These are phyloP conservation scores for Anoplophora glabripennis DNA, from an alignment of 1,140 invertebrate species.

Conservation along the genomic window DNA sequence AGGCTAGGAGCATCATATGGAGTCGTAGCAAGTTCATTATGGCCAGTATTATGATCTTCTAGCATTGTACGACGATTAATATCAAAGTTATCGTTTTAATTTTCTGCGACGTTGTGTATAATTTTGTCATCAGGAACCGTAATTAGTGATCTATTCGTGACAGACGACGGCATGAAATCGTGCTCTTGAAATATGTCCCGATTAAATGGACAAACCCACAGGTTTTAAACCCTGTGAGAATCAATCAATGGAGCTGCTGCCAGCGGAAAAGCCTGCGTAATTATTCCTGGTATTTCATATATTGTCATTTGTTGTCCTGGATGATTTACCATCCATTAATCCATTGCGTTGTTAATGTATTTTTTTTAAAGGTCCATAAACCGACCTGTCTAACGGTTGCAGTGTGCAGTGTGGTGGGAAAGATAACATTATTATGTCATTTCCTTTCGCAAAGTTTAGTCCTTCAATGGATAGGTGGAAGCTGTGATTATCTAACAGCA, in stretches of 20 bases:
- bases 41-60: background rate
- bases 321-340: constrained; percentile 28
- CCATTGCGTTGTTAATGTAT: constrained; percentile 22
- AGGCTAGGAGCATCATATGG: background rate
- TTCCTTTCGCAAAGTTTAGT: constrained; percentile 24
- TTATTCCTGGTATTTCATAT: constrained; percentile 36
- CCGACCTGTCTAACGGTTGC: constrained; percentile 47
- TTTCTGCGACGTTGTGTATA: too few relatives aligned
- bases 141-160: too few relatives aligned
- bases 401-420: constrained; percentile 31
- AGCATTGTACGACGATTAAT: too few relatives aligned
- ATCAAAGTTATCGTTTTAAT: too few relatives aligned
- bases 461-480: constrained; percentile 31
- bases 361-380: constrained; percentile 43
- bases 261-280: constrained; percentile 35
- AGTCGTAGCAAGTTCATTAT: background rate
- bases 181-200: constrained; percentile 23
- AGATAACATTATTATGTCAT: constrained; percentile 21
- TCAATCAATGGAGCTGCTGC: constrained; percentile 36
- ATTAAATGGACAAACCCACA: constrained; percentile 37
- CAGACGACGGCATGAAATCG: constrained; percentile 3
- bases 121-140: too few relatives aligned
- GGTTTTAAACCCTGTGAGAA: constrained; percentile 39
- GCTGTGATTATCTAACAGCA: constrained; percentile 44
- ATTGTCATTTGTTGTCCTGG: constrained; percentile 34